phyloP scores from a whole-genome alignment of 1,140 invertebrate genomes.

The Monochamus saltuarius region DNA sequence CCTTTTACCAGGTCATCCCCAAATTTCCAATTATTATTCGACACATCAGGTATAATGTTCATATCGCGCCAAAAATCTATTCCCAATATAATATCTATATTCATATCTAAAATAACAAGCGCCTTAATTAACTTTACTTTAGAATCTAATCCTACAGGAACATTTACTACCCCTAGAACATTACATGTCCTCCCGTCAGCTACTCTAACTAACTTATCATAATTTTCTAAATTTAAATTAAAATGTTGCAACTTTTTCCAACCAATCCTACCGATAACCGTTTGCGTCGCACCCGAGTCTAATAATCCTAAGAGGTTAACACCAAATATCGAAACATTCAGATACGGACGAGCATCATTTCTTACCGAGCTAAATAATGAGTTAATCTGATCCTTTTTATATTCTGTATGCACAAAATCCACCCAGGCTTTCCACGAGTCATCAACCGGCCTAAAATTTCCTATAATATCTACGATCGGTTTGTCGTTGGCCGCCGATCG shows the following conservation, averaged over 20 bases:
- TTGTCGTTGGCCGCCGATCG: neutral
- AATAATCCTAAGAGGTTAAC: neutral
- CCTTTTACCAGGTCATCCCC: neutral
- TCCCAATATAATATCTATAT: neutral
- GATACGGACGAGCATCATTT: slow-evolving; percentile 12
- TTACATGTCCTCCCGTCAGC: neutral
- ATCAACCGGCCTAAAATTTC: no score
- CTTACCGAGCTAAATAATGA: neutral
- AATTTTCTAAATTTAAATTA: neutral
- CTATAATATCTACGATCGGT: neutral
- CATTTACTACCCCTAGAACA: slow-evolving; percentile 3
- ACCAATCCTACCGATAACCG: neutral
- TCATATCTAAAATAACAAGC: neutral
- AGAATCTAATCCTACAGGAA: neutral
- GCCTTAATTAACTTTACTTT: neutral
- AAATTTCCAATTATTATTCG: neutral
- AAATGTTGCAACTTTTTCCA: slow-evolving; percentile 2
- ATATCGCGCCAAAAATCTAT: slow-evolving; percentile 6
- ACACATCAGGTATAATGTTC: neutral
- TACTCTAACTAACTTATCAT: neutral
- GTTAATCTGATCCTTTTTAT: neutral
- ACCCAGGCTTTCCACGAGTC: neutral
- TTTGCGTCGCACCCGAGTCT: slow-evolving; percentile 14
- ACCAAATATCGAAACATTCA: slow-evolving; percentile 12
- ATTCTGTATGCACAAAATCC: neutral